Percentiles rank a stretch among this genome's conserved stretches.
Conservation (phyloP, 2,797 vertebrate genomes). For the Tachyglossus aculeatus region DNA sequence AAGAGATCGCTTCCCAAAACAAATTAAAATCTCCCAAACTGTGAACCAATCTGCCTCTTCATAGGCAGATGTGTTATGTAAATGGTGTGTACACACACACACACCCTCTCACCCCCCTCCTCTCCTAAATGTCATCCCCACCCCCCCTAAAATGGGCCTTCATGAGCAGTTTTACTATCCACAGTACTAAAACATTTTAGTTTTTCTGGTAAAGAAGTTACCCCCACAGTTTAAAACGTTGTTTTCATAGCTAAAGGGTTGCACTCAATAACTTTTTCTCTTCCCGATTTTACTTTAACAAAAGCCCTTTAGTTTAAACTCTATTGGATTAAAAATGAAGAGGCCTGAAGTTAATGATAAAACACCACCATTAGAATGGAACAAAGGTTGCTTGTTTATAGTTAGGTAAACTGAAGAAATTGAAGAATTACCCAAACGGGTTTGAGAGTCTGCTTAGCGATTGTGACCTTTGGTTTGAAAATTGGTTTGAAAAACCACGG, state of each 20-base stretch:
- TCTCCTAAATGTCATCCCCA: too few species aligned
- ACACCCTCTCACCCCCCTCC: too few species aligned
- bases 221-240: constrained; percentile 6
- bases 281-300: constrained; percentile 39
- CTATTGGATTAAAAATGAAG: constrained; percentile 41
- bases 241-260: background rate
- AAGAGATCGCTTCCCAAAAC: too few species aligned
- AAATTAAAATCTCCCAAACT: too few species aligned
- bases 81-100: too few species aligned
- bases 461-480: too few species aligned
- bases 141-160: too few species aligned
- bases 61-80: too few species aligned
- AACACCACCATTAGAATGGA: constrained; percentile 33
- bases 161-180: background rate
- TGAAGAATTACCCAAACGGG: constrained; percentile 50
- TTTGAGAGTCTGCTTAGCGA: constrained; percentile 40
- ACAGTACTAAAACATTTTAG: background rate
- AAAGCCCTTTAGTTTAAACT: constrained; percentile 53
- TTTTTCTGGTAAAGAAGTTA: constrained; percentile 12
- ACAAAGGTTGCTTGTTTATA: constrained; percentile 53
- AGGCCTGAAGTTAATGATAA: constrained; percentile 53
- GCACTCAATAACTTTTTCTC: constrained; percentile 2
- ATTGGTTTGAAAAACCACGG: constrained; percentile 2
- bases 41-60: too few species aligned
- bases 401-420: constrained; percentile 50